Evolutionary conservation across 1,140 invertebrate genomes (phyloP).

Genomic region (Trinorchestia longiramus): DNA sequence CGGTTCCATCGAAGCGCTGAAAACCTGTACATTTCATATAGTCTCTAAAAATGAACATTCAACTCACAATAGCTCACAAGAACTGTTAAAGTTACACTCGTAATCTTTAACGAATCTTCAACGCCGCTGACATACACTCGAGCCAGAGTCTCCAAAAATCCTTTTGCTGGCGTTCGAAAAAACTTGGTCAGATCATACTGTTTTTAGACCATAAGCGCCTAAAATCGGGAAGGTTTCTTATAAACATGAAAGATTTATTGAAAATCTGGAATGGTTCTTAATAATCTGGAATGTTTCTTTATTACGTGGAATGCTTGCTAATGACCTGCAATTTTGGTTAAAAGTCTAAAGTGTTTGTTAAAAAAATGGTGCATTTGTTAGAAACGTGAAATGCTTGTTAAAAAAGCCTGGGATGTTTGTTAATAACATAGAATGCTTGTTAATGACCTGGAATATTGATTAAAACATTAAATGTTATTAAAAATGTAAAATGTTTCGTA

Average conservation of each 20-base stretch:
- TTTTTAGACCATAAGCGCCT: no score
- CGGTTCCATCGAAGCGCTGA: background rate
- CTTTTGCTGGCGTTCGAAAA: background rate
- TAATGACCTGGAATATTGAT: background rate
- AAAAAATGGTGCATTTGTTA: no score
- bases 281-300: background rate
- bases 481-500: background rate
- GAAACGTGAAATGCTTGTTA: background rate
- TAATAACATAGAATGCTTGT: background rate
- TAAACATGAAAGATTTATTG: background rate
- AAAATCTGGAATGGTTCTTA: background rate
- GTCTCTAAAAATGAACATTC: conserved; percentile 6
- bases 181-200: background rate
- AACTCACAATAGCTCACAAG: background rate
- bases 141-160: background rate
- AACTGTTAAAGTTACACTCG: background rate
- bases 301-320: background rate
- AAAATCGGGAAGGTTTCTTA: no score
- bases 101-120: background rate
- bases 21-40: conserved; percentile 35
- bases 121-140: no score
- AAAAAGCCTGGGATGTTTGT: background rate
- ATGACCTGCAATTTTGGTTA: background rate
- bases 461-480: background rate
- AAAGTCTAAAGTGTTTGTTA: background rate